These are phyloP conservation scores for Nesometra sesokonis DNA, from an alignment of 35 echinoderm and acorn worm species.

Conservation along the genomic window DNA sequence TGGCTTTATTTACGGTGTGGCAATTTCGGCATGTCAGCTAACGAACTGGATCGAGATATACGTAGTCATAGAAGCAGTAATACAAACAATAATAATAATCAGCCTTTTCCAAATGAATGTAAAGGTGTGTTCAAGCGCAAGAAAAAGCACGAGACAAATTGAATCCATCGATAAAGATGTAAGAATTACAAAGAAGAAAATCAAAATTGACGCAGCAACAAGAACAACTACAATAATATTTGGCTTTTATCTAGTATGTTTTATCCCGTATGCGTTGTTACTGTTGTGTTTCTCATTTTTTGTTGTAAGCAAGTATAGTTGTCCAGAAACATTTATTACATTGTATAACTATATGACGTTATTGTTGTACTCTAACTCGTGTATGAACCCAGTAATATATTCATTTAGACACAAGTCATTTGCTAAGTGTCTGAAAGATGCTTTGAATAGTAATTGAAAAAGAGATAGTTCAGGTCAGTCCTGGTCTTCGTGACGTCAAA, in stretches of 20 bases:
- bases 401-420: not conserved
- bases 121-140: not conserved
- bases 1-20: not conserved
- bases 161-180: not conserved
- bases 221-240: not conserved
- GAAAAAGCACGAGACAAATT: not conserved
- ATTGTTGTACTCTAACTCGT: not conserved
- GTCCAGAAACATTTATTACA: not conserved
- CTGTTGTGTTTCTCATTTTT: not conserved
- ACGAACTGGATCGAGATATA: not conserved
- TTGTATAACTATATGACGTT: not conserved
- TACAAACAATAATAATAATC: not conserved
- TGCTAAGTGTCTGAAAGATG: not conserved
- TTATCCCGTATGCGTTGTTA: not conserved
- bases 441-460: too few relatives aligned
- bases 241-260: not conserved
- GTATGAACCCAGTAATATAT: not conserved
- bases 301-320: not conserved
- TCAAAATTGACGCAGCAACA: not conserved
- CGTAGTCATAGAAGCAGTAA: not conserved
- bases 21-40: not conserved
- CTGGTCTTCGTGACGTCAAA: too few relatives aligned
- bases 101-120: not conserved
- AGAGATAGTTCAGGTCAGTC: too few relatives aligned
- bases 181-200: not conserved